Evolutionary conservation across 2,797 vertebrate species (phyloP), one percentile per base, ranked within the genome.

Genomic region (Epinephelus awoara): DNA sequence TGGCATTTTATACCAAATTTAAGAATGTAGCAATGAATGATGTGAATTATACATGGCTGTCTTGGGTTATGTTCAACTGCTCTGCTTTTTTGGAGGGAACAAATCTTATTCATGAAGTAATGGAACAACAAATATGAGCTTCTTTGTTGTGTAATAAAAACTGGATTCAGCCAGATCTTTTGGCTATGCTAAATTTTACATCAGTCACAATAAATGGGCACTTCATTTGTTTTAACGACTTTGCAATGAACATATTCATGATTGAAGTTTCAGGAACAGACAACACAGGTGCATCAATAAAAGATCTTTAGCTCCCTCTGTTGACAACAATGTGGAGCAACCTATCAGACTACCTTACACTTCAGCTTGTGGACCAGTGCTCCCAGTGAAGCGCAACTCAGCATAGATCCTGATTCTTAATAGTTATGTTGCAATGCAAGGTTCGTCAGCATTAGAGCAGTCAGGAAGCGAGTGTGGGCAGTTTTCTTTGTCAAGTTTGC

Each of bases 261-360:
- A 23, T 56, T 34, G 34, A 47, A 1, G 40, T 75, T 79, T 75
- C 47, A 74, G 10, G 55, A 27, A 21, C 14, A 61, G 58, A 23
- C 8, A 10, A 21, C 13, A 19, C 14, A 71, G 29, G 15, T 71
- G 11, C 17, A 42, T 18, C 4, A 61, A 34, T 15, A 55, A 51
- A 68, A 51, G 71, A 59, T 0, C 79, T 75, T 59, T 67, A 79
- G 83, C 88, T 40, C 86, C 91, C 85, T 80, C 89, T 89, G 64
- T 59, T 90, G 91, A 52, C 34, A 77, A 40, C n/a, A 80, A 80
- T 77, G 67, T 61, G 34, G 11, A 69, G 8, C 7, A 67, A 19
- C 19, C 14, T 15, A 17, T 71, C 0, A 38, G 7, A 42, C 6
- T 18, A 42, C 21, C 2, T 52, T 18, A 3, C 0, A 1, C 14